These are phyloP conservation scores for Hippocampus comes DNA, from an alignment of 2,113 vertebrate species.

Conservation along the genomic window DNA sequence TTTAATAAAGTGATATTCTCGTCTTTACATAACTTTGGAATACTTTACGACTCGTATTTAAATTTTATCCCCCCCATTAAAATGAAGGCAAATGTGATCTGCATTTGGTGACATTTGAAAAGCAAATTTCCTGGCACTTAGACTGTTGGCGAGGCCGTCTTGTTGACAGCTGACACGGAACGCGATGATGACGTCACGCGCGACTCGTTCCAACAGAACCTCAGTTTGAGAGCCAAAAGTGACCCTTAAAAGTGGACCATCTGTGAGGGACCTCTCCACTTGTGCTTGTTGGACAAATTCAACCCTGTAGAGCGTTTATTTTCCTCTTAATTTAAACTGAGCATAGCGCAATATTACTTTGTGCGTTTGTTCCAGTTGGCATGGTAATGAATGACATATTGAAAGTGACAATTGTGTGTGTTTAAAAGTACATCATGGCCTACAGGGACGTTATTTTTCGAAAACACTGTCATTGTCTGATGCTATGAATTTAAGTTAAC, in stretches of 20 bases:
- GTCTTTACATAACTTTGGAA: background rate
- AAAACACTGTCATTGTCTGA: too few species aligned
- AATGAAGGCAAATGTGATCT: background rate
- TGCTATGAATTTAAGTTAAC: too few species aligned
- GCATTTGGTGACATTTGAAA: background rate
- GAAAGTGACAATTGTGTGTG: too few species aligned
- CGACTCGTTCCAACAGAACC: background rate
- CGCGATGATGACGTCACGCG: background rate
- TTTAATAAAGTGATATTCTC: background rate
- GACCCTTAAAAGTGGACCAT: background rate
- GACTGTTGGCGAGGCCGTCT: background rate
- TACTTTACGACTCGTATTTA: background rate
- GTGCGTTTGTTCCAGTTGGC: too few species aligned
- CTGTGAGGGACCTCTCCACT: background rate
- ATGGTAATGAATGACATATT: too few species aligned
- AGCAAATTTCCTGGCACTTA: background rate
- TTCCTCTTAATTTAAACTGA: too few species aligned
- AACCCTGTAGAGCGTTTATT: too few species aligned
- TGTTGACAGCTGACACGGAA: slow-evolving; percentile 4
- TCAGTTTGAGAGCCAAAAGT: background rate
- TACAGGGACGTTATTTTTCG: too few species aligned
- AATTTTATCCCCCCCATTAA: background rate
- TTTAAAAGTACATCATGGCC: too few species aligned
- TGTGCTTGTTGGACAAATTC: background rate
- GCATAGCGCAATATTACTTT: too few species aligned